Evolutionary conservation across 2,113 vertebrate genomes (phyloP).

Genomic region (Lipophrys pholis): DNA sequence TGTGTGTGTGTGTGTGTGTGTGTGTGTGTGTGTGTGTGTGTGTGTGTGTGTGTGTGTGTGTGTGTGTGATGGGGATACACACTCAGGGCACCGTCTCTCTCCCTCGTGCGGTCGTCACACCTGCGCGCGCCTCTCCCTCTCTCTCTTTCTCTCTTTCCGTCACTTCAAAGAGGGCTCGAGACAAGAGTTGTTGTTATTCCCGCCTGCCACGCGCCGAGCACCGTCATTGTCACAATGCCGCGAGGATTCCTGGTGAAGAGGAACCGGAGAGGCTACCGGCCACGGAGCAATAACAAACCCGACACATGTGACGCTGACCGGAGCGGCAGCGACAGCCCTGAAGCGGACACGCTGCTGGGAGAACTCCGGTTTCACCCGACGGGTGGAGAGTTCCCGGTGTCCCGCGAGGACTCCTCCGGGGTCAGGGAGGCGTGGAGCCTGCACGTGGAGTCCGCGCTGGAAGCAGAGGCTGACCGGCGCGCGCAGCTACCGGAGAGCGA

Average conservation of each 20-base stretch:
- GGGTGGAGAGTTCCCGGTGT: slow-evolving; percentile 24
- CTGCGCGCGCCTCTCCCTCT: slow-evolving; percentile 24
- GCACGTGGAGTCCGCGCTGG: slow-evolving; percentile 72
- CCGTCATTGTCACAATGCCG: slow-evolving; percentile 84
- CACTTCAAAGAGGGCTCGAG: slow-evolving; percentile 66
- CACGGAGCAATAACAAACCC: slow-evolving; percentile 47
- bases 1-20: too few relatives aligned
- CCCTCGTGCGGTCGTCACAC: slow-evolving; percentile 10
- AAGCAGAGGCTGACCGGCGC: slow-evolving; percentile 68
- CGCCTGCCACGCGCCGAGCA: slow-evolving; percentile 34
- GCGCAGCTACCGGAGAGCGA: slow-evolving; percentile 72
- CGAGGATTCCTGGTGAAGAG: slow-evolving; percentile 95
- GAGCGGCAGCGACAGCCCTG: neutral
- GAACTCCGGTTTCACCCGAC: slow-evolving; percentile 14
- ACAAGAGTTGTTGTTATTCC: slow-evolving; percentile 51
- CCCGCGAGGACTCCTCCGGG: slow-evolving; percentile 43
- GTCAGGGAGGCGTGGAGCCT: slow-evolving; percentile 67
- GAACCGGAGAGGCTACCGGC: slow-evolving; percentile 86
- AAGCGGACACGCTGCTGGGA: neutral
- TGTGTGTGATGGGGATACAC: slow-evolving; percentile 9
- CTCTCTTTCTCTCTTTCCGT: slow-evolving; percentile 47
- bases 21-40: too few relatives aligned
- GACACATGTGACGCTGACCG: neutral
- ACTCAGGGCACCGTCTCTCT: slow-evolving; percentile 4
- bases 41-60: too few relatives aligned